Conservation (phyloP, 2,797 vertebrate species). For the Rhinophrynus dorsalis region DNA sequence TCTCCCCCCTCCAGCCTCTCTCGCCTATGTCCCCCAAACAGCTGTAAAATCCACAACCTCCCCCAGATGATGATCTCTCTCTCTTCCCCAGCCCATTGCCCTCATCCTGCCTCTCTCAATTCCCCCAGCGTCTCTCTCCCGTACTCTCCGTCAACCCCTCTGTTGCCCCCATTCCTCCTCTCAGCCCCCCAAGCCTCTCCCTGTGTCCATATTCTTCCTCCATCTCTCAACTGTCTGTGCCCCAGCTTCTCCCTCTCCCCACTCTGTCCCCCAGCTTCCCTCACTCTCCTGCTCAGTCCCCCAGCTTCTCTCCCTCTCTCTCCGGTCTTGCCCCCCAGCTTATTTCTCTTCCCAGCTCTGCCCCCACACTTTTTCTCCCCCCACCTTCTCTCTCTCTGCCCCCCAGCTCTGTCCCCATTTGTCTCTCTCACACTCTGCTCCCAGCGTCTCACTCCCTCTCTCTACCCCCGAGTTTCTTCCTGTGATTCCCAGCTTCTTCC, state of each 20-base stretch:
- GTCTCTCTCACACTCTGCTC: not conserved
- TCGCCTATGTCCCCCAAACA: too few species aligned
- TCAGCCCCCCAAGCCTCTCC: not conserved
- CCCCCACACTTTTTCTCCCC: too few species aligned
- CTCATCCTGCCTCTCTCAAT: too few species aligned
- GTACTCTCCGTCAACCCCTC: not conserved
- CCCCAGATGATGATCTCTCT: not conserved
- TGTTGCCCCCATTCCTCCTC: not conserved
- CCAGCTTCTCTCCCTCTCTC: not conserved
- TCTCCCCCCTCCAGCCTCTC: too few species aligned
- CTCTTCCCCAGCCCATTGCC: not conserved
- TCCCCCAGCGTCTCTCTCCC: not conserved
- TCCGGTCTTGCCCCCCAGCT: too few species aligned
- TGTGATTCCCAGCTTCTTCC: accelerated
- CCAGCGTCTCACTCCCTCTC: not conserved
- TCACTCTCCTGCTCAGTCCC: too few species aligned
- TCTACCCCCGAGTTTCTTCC: not conserved
- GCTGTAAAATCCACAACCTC: too few species aligned
- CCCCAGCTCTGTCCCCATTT: not conserved
- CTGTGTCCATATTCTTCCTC: too few species aligned
- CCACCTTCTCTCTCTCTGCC: not conserved
- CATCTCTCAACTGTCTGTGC: not conserved
- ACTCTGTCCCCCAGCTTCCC: not conserved
- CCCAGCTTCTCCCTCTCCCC: not conserved
- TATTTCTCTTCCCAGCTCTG: too few species aligned